Percentiles rank a stretch among this genome's conserved stretches.
Conservation (phyloP, 2,888 invertebrate species). For the Plutella xylostella region DNA sequence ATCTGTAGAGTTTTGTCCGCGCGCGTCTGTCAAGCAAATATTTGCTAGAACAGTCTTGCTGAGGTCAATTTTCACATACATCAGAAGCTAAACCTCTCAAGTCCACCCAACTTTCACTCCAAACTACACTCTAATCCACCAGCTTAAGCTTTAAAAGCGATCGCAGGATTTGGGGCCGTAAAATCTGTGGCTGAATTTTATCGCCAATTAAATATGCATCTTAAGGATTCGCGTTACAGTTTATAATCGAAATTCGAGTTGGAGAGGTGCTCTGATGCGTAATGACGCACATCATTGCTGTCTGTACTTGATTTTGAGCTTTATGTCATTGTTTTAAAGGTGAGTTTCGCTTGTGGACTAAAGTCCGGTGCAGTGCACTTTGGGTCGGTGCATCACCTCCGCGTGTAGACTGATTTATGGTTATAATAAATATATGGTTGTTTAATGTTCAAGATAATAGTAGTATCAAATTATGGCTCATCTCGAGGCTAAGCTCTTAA, state of each 20-base stretch:
- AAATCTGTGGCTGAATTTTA: slow-evolving; percentile 30
- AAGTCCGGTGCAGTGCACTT: slow-evolving; percentile 58
- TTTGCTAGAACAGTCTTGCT: slow-evolving; percentile 57
- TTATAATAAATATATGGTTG: slow-evolving; percentile 64
- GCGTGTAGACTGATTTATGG: slow-evolving; percentile 60
- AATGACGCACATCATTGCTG: slow-evolving; percentile 19
- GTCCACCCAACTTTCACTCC: neutral
- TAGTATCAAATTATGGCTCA: slow-evolving; percentile 12
- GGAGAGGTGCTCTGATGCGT: slow-evolving; percentile 16
- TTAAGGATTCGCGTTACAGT: slow-evolving; percentile 34
- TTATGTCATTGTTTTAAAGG: slow-evolving; percentile 12
- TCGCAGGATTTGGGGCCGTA: too few relatives aligned
- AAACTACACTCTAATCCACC: too few relatives aligned
- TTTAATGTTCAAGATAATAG: slow-evolving; percentile 59
- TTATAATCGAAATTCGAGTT: slow-evolving; percentile 30
- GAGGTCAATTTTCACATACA: slow-evolving; percentile 52
- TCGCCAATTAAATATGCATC: slow-evolving; percentile 32
- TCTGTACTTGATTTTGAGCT: slow-evolving; percentile 10
- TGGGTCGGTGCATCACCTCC: slow-evolving; percentile 54
- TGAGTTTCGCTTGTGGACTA: slow-evolving; percentile 16
- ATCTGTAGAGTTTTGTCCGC: slow-evolving; percentile 40
- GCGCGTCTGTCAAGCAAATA: slow-evolving; percentile 54
- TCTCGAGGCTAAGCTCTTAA: neutral
- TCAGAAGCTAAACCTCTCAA: slow-evolving; percentile 23
- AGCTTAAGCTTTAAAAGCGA: too few relatives aligned